A percentile compares a stretch with the other conserved stretches of the same genome.
Evolutionary conservation across 2,113 vertebrate species (phyloP).

Genomic region (Rhombomys opimus): DNA sequence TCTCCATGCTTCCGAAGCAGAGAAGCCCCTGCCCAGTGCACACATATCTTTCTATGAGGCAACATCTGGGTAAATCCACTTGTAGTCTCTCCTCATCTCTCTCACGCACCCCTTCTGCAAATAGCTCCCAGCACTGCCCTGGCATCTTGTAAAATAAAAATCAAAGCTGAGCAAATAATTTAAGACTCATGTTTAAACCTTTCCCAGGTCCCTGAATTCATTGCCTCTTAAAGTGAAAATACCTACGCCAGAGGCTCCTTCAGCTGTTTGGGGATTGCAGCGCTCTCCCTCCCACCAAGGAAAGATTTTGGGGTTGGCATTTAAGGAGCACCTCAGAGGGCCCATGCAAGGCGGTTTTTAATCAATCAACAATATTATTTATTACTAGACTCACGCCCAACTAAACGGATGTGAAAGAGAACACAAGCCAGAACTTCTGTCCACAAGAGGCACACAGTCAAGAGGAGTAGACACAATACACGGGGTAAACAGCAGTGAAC

Average conservation of each 20-base stretch:
- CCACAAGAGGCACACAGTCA: neutral
- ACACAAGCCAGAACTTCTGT: neutral
- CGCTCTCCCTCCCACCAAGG: neutral
- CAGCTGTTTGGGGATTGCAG: neutral
- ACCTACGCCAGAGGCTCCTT: slow-evolving; percentile 64
- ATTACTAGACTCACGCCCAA: neutral
- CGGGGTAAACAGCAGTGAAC: neutral
- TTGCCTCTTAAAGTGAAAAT: slow-evolving; percentile 78
- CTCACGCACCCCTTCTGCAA: slow-evolving; percentile 73
- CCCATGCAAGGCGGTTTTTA: neutral
- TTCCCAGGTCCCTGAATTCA: slow-evolving; percentile 74
- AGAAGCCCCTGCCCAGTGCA: slow-evolving; percentile 38
- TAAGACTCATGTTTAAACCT: slow-evolving; percentile 79
- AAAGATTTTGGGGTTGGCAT: neutral
- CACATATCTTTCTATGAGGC: slow-evolving; percentile 35
- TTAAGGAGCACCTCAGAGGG: neutral
- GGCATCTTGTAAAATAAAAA: slow-evolving; percentile 80
- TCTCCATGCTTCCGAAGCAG: neutral
- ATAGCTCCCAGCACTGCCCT: slow-evolving; percentile 76
- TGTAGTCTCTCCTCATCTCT: slow-evolving; percentile 58
- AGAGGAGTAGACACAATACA: neutral
- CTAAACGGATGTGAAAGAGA: slow-evolving; percentile 25
- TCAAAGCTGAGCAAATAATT: slow-evolving; percentile 81
- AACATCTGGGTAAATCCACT: slow-evolving; percentile 74
- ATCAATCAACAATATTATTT: slow-evolving; percentile 40